Base-by-base conservation (phyloP, 2,797 vertebrate species). In the Sphaeramia orbicularis region DNA sequence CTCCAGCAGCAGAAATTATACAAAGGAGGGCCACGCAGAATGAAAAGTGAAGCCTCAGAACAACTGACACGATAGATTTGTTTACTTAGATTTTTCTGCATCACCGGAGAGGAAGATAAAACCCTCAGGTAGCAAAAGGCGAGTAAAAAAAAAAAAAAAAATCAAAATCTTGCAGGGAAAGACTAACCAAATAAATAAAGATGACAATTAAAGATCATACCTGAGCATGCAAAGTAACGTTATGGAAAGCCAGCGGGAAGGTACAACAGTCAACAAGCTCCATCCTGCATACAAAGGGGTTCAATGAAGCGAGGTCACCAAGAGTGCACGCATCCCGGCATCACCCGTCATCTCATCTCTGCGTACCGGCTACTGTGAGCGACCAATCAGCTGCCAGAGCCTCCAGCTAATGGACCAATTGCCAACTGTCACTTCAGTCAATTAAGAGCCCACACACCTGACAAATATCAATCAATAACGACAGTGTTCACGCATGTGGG, bases 371-470 rank as follows among this genome's bases (percentile, higher is more conserved):
- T 49, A 51, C 41, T 56, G 50, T 18, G 27, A 21, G 51, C 14
- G 45, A 48, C 65, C 61, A 83, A 65, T 82, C 73, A 67, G 55
- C 60, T 49, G 30, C 60, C 52, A 47, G 24, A 19, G 57, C 53
- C 54, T 53, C 55, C 14, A 58, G 77, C 83, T 45, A 78, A 67
- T 67, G 27, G 36, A 49, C 47, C 65, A 65, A 71, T 80, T 64
- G 44, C 10, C 43, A 58, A 24, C 57, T 54, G 38, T 69, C 57
- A 66, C 27, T 50, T 6, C 9, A 30, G 58, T 79, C 49, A 74
- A 65, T 62, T 66, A 74, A 50, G 42, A 18, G 44, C 19, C 24
- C 21, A 24, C 53, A 50, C 53, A 76, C 15, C 51, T 71, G 58
- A 56, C 61, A 50, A 48, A 67, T 24, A 35, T 66, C 64, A 58